Evolutionary conservation across 1,140 invertebrate species (phyloP), one percentile per base, ranked within the genome.

Genomic region (Neodiprion pinetum): DNA sequence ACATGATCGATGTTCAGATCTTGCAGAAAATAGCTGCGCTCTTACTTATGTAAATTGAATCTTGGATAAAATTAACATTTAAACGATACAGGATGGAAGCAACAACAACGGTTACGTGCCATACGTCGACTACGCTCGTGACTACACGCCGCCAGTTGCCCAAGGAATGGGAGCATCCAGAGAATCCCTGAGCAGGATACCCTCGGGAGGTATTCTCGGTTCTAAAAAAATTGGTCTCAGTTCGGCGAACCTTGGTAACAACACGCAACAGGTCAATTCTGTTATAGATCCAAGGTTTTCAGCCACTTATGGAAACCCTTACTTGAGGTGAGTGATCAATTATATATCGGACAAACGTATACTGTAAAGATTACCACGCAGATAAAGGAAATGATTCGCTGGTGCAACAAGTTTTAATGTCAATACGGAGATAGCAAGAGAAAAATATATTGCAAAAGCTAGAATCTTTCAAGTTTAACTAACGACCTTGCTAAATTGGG

Each of bases 41-140:
- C 9, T 28, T 61, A 40, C 72, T 74, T 77, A 21, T 68, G 71
- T 48, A 50, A 70, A 17, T 75, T 40, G 5, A 40, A 40, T 40
- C 28, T 40, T 40, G 28, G 0, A 83, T 84, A 0, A 87, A 88
- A 65, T 78, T 87, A n/a, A 86, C 85, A 8, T 77, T 87, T 2
- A 86, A 86, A 0, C 73, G 87, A 0, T 86, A 67, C 85, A 95
- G 94, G 92, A 93, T 82, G 94, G 94, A 74, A 93, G 94, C 82
- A 95, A 95, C 84, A 95, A 93, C 87, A 96, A 96, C 80, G 96
- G 95, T 28, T 97, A 96, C 86, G 94, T 96, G 49, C 95, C 95
- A 12, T 96, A 96, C 88, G 94, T 95, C 61, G 95, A 97, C 83
- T 97, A 96, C 83, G 90, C 91, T 48, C 87, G 94, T 71, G 96